Conservation (phyloP, 2,888 invertebrate genomes). For the Platycheirus albimanus region DNA sequence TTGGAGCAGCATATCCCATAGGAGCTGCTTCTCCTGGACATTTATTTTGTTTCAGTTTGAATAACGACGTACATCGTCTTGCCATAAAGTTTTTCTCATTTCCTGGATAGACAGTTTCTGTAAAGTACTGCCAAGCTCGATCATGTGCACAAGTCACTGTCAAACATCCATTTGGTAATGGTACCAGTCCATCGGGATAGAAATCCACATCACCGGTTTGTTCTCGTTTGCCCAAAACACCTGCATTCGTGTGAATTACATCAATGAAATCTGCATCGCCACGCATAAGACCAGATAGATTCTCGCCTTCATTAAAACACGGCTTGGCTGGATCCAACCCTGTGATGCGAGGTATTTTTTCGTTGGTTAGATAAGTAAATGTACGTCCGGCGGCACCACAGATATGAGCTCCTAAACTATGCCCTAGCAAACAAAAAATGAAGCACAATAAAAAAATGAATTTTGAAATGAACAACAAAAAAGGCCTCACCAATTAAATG, state of each 20-base stretch:
- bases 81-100: constrained; percentile 78
- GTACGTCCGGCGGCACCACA: constrained; percentile 78
- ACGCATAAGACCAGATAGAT: background rate
- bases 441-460: no score
- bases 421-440: constrained; percentile 75
- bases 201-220: constrained; percentile 80
- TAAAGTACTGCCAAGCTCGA: constrained; percentile 78
- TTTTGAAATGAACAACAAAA: background rate
- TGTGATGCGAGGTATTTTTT: constrained; percentile 78
- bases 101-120: constrained; percentile 78
- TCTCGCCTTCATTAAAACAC: constrained; percentile 34
- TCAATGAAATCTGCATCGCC: constrained; percentile 80
- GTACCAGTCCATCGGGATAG: constrained; percentile 78
- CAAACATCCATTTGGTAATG: constrained; percentile 78
- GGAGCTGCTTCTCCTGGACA: constrained; percentile 76
- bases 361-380: constrained; percentile 76
- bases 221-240: constrained; percentile 78
- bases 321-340: constrained; percentile 79
- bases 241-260: constrained; percentile 79
- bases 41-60: constrained; percentile 75
- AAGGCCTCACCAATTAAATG: constrained; percentile 78
- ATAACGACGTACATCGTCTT: constrained; percentile 76
- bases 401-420: constrained; percentile 80
- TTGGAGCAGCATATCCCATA: constrained; percentile 79
- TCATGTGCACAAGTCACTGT: constrained; percentile 78